Evolutionary conservation across 2,888 invertebrate species (phyloP).

Genomic region (Fragum fragum): DNA sequence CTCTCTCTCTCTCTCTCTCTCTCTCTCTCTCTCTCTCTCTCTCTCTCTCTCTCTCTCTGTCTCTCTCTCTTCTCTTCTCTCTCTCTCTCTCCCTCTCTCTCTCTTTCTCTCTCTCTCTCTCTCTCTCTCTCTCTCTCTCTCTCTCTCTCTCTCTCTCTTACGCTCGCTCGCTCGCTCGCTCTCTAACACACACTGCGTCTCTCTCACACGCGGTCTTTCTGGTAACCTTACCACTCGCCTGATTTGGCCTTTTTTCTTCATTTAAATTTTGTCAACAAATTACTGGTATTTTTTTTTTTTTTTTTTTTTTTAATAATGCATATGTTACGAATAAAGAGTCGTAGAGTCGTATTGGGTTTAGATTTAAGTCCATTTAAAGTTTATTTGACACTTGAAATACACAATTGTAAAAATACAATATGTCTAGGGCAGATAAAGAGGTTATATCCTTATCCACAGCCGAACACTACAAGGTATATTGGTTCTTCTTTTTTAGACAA

Average conservation of each 20-base stretch:
- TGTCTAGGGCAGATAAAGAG: background rate
- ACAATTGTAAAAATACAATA: background rate
- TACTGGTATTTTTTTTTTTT: too few species aligned
- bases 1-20: constrained; percentile 24
- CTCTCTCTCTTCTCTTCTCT: background rate
- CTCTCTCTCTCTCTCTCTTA: constrained; percentile 12
- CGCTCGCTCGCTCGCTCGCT: constrained; percentile 3
- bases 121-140: constrained; percentile 9
- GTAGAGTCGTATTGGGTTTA: background rate
- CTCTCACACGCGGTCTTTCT: too few species aligned
- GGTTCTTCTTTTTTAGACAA: too few species aligned
- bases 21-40: constrained; percentile 15
- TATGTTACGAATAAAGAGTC: too few species aligned
- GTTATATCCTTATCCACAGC: too few species aligned
- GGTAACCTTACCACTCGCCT: too few species aligned
- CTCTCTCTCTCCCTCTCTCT: constrained; percentile 23
- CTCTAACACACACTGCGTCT: constrained; percentile 13
- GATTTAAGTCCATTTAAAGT: background rate
- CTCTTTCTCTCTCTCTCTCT: constrained; percentile 20
- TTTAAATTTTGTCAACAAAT: too few species aligned
- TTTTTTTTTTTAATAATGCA: too few species aligned
- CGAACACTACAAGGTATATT: too few species aligned
- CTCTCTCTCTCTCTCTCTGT: background rate
- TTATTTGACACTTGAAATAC: background rate
- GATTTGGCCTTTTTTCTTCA: too few species aligned